Evolutionary conservation across 2,113 vertebrate genomes (phyloP).

Genomic region (Thunnus maccoyii): DNA sequence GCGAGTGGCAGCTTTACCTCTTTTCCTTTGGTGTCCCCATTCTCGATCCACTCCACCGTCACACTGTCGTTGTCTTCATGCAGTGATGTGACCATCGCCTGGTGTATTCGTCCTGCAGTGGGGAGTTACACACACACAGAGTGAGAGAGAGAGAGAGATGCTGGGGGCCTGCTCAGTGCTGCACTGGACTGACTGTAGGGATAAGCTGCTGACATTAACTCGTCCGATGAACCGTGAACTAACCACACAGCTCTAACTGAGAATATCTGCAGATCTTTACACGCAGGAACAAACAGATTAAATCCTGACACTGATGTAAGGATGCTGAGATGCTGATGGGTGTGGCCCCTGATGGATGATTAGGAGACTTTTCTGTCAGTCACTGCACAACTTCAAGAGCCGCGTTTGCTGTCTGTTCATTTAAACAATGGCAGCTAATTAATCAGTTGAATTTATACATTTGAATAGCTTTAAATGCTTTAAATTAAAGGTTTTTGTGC

Average conservation of each 20-base stretch:
- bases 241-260: background rate
- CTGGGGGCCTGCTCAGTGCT: slow-evolving; percentile 16
- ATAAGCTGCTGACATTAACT: background rate
- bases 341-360: slow-evolving; percentile 64
- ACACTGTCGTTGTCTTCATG: slow-evolving; percentile 96
- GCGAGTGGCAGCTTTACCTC: slow-evolving; percentile 83
- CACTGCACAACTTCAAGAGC: background rate
- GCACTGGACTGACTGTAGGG: background rate
- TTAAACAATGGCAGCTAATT: background rate
- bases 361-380: slow-evolving; percentile 10
- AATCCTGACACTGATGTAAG: background rate
- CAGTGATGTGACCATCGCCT: slow-evolving; percentile 97
- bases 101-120: slow-evolving; percentile 92
- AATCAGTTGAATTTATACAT: background rate
- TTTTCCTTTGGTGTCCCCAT: slow-evolving; percentile 97
- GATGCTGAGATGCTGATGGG: slow-evolving; percentile 58
- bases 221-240: background rate
- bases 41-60: slow-evolving; percentile 98
- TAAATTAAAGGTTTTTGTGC: background rate
- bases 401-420: background rate
- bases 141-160: slow-evolving; percentile 30
- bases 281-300: background rate
- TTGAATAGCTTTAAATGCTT: background rate
- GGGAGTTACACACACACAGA: background rate
- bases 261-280: background rate